Evolutionary conservation across 2,797 vertebrate genomes (phyloP), one percentile per base, ranked within the genome.

Genomic region (Centroberyx gerrardi): DNA sequence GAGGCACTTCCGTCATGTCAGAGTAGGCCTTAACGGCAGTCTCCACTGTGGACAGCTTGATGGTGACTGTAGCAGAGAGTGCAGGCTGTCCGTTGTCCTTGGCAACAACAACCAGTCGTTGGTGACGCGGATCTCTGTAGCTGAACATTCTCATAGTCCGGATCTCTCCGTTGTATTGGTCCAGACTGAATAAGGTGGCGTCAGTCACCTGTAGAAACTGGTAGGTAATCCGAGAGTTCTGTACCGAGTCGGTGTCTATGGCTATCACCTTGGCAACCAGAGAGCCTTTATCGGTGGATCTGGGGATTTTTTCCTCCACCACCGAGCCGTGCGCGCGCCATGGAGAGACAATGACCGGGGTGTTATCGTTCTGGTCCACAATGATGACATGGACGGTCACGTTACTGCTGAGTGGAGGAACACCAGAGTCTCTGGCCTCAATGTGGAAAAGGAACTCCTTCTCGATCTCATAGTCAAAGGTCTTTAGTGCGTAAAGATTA

Each of bases 391-490:
- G 82, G 27, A 89, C 83, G 6, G 78, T 88, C 14, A 81, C 68
- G 27, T 87, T 88, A 71, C 77, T 89, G 61, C 78, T 85, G 56
- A 88, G 84, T 0, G 86, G 77, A 75, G 82, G 88, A 27, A 81
- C 67, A 53, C 90, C 87, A 58, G 81, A 85, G 68, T 91, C 84
- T 79, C 82, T 86, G 59, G 83, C 86, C 67, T 91, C 84, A 27
- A 88, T 76, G 62, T 89, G 87, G 46, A 91, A 87, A 38, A 88
- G 42, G 53, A 91, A 89, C 55, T 86, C 82, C 58, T 74, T 88
- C 38, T 89, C 80, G 8, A 86, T 86, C 76, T 91, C 91, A 73
- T 87, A 90, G 78, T 91, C 88, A 83, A 92, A 89, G 0, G 88
- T 88, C 42, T 80, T 87, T 5, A 90, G 76, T 40, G 87, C 86